phyloP scores from a whole-genome alignment of 1,140 invertebrate species.

The Rhynchophorus ferrugineus region DNA sequence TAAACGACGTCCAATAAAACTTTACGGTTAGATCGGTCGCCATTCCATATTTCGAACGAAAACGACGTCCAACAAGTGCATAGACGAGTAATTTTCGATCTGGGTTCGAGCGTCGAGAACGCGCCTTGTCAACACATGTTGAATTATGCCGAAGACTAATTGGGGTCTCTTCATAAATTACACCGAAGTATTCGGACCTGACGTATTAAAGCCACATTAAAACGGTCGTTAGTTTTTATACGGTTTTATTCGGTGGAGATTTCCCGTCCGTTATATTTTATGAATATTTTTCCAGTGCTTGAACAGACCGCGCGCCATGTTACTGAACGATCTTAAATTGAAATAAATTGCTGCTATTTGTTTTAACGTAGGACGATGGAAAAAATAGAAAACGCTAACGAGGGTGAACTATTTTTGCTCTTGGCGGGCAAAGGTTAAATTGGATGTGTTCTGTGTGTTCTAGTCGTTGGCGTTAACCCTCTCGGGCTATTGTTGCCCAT shows the following conservation, averaged over 20 bases:
- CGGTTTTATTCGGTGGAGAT: background rate
- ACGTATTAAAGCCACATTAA: background rate
- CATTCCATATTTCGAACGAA: background rate
- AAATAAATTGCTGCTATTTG: background rate
- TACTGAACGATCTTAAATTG: background rate
- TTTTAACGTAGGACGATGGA: background rate
- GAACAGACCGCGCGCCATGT: no score
- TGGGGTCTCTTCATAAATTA: background rate
- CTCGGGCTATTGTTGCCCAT: no score
- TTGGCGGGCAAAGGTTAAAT: no score
- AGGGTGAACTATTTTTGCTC: no score
- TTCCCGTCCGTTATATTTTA: background rate
- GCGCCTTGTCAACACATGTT: background rate
- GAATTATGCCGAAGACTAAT: background rate
- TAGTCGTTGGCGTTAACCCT: no score
- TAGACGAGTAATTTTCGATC: background rate
- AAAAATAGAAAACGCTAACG: no score
- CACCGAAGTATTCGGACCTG: background rate
- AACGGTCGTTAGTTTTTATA: background rate
- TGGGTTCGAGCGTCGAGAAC: background rate
- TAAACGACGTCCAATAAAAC: no score
- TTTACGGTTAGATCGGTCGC: background rate
- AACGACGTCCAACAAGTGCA: background rate
- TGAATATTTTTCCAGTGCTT: background rate
- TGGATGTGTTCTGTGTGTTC: no score